These are phyloP conservation scores for Pilophorus perplexus DNA, from an alignment of 2,888 invertebrate genomes.

Conservation along the genomic window DNA sequence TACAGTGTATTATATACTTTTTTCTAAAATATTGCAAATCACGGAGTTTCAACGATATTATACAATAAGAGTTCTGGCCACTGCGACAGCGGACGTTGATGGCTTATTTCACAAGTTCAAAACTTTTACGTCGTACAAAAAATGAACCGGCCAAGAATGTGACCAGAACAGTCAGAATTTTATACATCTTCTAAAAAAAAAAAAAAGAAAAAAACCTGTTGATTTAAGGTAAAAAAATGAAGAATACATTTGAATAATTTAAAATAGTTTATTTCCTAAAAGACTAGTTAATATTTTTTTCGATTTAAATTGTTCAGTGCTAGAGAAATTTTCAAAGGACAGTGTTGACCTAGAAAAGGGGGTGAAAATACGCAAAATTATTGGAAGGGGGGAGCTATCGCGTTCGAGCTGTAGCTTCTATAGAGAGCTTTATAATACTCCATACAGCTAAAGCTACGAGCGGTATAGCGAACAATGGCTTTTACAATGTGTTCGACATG, in stretches of 20 bases:
- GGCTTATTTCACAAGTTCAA: too few relatives aligned
- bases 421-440: too few relatives aligned
- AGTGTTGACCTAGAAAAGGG: neutral
- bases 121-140: too few relatives aligned
- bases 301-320: constrained; percentile 16
- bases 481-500: neutral
- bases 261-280: constrained; percentile 26
- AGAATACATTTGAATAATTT: constrained; percentile 23
- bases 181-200: neutral
- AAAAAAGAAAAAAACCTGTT: neutral
- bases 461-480: neutral
- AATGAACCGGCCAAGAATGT: too few relatives aligned
- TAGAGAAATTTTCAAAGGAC: neutral
- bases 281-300: constrained; percentile 29
- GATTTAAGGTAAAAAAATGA: constrained; percentile 3
- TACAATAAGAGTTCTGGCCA: neutral
- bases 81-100: neutral
- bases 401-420: too few relatives aligned
- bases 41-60: neutral
- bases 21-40: constrained; percentile 3
- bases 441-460: neutral
- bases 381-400: too few relatives aligned
- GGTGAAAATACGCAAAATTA: too few relatives aligned
- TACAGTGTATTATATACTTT: constrained; percentile 11
- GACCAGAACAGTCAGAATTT: neutral